Conservation (phyloP, 2,113 vertebrate species). For the Chelonoidis abingdonii region DNA sequence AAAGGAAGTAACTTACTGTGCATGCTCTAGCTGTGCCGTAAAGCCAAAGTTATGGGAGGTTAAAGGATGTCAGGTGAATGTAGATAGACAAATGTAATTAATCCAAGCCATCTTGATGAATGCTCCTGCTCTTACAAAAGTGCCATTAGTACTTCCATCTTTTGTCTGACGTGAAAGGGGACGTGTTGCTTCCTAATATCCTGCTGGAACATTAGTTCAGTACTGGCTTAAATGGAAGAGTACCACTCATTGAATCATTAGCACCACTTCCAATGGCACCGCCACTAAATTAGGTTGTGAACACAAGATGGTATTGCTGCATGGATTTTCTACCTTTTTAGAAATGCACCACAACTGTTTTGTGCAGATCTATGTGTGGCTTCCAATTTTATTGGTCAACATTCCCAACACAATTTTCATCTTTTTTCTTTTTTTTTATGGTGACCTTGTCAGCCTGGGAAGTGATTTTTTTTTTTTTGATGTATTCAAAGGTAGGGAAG, state of each 20-base stretch:
- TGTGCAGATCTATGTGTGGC: neutral
- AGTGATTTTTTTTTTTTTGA: neutral
- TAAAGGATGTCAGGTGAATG: neutral
- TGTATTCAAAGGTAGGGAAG: neutral
- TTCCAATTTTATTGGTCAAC: neutral
- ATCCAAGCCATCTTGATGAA: neutral
- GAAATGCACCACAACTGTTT: neutral
- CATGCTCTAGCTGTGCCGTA: fast-evolving
- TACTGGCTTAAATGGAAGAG: neutral
- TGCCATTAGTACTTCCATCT: neutral
- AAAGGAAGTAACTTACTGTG: neutral
- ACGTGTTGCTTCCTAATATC: neutral
- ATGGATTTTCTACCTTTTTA: neutral
- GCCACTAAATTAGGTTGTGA: fast-evolving
- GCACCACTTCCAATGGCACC: neutral
- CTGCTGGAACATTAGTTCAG: neutral
- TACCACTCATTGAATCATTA: neutral
- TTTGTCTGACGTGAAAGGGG: fast-evolving
- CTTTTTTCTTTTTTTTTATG: neutral
- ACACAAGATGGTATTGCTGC: neutral
- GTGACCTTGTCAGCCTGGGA: neutral
- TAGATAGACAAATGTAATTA: neutral
- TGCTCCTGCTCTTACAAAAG: neutral
- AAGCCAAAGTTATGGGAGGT: fast-evolving
- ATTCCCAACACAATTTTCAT: neutral